Conservation (phyloP, 2,888 invertebrate species). For the Allacma fusca region DNA sequence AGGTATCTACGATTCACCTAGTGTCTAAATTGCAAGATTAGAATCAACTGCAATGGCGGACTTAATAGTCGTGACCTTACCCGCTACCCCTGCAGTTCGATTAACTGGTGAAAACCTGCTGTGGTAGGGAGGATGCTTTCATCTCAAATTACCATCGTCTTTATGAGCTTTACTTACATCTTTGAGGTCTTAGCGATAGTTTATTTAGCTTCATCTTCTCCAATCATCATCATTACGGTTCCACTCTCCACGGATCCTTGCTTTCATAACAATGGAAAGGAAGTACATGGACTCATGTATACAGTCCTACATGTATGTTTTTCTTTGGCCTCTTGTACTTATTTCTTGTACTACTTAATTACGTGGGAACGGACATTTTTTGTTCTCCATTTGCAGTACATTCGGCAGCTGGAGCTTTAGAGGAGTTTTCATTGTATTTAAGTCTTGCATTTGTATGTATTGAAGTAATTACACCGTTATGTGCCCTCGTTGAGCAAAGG, state of each 20-base stretch:
- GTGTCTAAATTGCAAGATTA: background rate
- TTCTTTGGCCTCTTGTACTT: too few species aligned
- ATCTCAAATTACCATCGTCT: constrained; percentile 13
- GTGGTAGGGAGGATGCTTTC: background rate
- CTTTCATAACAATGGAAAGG: too few species aligned
- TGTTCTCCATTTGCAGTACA: too few species aligned
- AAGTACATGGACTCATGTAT: too few species aligned
- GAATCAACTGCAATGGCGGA: background rate
- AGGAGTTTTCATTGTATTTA: too few species aligned
- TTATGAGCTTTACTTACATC: background rate
- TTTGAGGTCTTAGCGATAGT: background rate
- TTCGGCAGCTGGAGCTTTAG: too few species aligned
- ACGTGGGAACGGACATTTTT: too few species aligned
- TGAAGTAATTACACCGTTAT: too few species aligned
- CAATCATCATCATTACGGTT: background rate
- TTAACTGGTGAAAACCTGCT: background rate
- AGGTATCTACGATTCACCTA: background rate
- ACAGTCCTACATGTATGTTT: too few species aligned
- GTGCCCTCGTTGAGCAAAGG: too few species aligned
- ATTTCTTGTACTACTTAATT: too few species aligned
- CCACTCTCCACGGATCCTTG: background rate
- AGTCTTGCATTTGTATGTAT: too few species aligned
- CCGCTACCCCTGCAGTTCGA: background rate
- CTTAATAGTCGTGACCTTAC: background rate
- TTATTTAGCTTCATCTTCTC: background rate